These are phyloP conservation scores for Lordiphosa andalusiaca DNA, from an alignment of 2,888 invertebrate genomes.

Conservation along the genomic window DNA sequence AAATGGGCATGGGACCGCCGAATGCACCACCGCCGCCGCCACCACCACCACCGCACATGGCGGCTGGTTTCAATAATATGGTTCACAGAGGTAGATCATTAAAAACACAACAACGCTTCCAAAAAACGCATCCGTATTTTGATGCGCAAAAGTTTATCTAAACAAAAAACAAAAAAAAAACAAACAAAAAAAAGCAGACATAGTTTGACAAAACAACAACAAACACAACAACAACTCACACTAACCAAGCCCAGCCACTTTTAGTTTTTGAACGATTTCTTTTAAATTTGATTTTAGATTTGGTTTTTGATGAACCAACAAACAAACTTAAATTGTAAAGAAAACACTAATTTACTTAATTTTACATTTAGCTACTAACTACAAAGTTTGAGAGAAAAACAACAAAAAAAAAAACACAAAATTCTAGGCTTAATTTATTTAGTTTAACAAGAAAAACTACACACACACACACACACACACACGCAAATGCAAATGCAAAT, in stretches of 20 bases:
- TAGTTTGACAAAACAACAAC: constrained; percentile 18
- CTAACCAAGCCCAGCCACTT: constrained; percentile 8
- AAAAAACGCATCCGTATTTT: constrained; percentile 80
- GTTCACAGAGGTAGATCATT: constrained; percentile 81
- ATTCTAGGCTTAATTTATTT: constrained; percentile 1
- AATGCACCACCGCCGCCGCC: constrained; percentile 64
- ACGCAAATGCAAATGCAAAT: too few relatives aligned
- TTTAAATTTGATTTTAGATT: constrained; percentile 21
- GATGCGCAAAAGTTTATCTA: constrained; percentile 78
- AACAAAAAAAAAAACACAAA: constrained; percentile 5
- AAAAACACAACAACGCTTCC: constrained; percentile 80
- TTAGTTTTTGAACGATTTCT: constrained; percentile 4
- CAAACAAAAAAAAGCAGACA: constrained; percentile 13
- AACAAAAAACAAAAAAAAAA: constrained; percentile 30
- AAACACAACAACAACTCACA: constrained; percentile 2
- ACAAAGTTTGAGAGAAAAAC: constrained; percentile 2
- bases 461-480: background rate
- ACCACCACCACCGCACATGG: constrained; percentile 57
- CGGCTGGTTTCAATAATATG: constrained; percentile 77
- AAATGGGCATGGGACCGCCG: constrained; percentile 69
- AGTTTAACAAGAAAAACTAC: background rate
- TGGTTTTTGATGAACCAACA: background rate
- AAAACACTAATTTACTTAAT: constrained; percentile 29
- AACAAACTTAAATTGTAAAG: constrained; percentile 17
- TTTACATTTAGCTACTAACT: constrained; percentile 44